Evolutionary conservation across 2,888 invertebrate genomes (phyloP), one percentile per base, ranked within the genome.

Genomic region (Tenthredo distinguenda): DNA sequence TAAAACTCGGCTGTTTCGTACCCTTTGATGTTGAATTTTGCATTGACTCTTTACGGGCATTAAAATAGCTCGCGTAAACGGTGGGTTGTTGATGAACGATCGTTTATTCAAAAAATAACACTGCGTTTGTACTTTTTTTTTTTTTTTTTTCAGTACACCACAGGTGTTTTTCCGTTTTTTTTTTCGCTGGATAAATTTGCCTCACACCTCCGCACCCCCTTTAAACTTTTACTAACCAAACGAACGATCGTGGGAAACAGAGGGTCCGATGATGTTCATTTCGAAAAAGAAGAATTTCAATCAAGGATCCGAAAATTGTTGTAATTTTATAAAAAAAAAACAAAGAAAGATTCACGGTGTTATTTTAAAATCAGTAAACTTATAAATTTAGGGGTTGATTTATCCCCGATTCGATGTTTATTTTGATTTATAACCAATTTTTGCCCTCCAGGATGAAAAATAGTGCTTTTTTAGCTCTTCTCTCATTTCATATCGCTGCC

Each of bases 31-130:
- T 9, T 40, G 12, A 21, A 74, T 47, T 72, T 40, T 37, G 6
- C 18, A 31, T 34, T 34, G 34, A 6, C 15, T 1, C 6, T 18
- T 31, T 6, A 21, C 12, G 15, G 12, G 74, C 26, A 74, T 18
- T 21, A 9, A 47, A 40, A 43, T 26, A 74, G 37, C 40, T 26
- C 7, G 74, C 10, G 3, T 43, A 5, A 21, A 43, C 21, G n/a
- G 12, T 74, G 21, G 34, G 4, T 43, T n/a, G 12, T 68, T 2
- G 68, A 18, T 15, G 68, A 10, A 5, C 26, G 68, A 68, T 68
- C 68, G 68, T 68, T 68, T 68, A 68, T 68, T 34, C 68, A 18
- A 34, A 26, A 34, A 34, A 68, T 12, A 68, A 68, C 68, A 68
- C 2, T 15, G 18, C 18, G 68, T 68, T 26, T 18, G 26, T 34